Percentiles rank a stretch among this genome's conserved stretches.
These are phyloP conservation scores for Wasmannia auropunctata DNA, from an alignment of 1,140 invertebrate species.

Conservation along the genomic window DNA sequence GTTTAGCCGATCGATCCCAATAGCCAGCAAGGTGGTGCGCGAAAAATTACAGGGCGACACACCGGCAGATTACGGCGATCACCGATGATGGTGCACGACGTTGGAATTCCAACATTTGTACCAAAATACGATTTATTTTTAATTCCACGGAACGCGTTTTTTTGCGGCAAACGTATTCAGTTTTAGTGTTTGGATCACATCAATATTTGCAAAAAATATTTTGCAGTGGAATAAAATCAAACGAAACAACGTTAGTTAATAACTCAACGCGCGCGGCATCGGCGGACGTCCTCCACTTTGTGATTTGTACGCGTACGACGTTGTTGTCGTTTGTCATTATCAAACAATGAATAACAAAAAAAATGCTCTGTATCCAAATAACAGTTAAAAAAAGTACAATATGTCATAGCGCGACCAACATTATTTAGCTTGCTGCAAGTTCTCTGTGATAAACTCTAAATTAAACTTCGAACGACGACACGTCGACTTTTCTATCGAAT, in stretches of 20 bases:
- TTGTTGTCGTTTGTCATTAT: not conserved
- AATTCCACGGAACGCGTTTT: not conserved
- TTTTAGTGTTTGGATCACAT: conserved; percentile 20
- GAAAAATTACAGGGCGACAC: conserved; percentile 65
- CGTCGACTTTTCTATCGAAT: conserved; percentile 32
- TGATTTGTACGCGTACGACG: not conserved
- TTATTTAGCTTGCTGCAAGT: not conserved
- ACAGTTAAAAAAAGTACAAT: not conserved
- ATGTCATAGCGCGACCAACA: not conserved
- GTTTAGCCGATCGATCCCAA: conserved; percentile 63
- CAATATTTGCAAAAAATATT: conserved; percentile 53
- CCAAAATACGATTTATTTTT: conserved; percentile 48
- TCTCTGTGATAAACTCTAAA: conserved; percentile 8
- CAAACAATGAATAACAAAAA: conserved; percentile 20
- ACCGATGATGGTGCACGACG: conserved; percentile 5
- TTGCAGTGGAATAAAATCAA: conserved; percentile 34
- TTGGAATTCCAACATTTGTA: conserved; percentile 39
- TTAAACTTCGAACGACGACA: conserved; percentile 25
- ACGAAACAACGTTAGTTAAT: conserved; percentile 30
- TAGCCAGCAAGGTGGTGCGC: conserved; percentile 33
- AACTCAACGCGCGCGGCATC: not conserved
- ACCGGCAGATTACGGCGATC: conserved; percentile 50
- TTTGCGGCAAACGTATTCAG: not conserved
- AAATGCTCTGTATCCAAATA: not conserved
- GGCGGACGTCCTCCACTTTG: not conserved